Evolutionary conservation across 2,797 vertebrate species (phyloP), one percentile per base, ranked within the genome.

Genomic region (Acrossocheilus wenchowensis): DNA sequence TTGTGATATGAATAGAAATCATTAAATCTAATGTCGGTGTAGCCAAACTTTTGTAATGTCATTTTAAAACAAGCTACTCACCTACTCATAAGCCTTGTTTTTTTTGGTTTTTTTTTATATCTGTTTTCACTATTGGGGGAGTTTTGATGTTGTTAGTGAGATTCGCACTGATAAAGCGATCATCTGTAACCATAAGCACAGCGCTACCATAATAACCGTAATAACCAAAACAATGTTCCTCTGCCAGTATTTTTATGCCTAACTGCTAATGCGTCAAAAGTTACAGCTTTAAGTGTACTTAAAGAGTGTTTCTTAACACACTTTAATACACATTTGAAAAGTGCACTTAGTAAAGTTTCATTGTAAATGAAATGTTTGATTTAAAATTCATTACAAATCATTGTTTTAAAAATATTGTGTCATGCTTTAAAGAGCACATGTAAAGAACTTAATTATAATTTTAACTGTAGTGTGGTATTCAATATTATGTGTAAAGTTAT

Each of bases 311-410:
- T 69, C 34, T 69, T 21, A 19, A 21, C 8, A 39, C 66, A 9
- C 66, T 69, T 69, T 69, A 69, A 69, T 39, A 36, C 66, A 68
- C 26, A 36, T 68, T 36, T 68, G 30, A 36, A 68, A 68, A 68
- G 50, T 52, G 50, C 17, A 52, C 50, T 50, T 50, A 9, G 3
- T 68, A 64, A 64, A 30, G n/a, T 34, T n/a, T n/a, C n/a, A n/a
- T n/a, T n/a, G n/a, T 2, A 66, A 34, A 15, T 66, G 3, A 23
- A 60, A 60, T 60, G 6, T 66, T 66, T 66, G 7, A 34, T 66
- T 66, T 34, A 17, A 34, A 34, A 30, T 64, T 26, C 1, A 15
- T 45, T 72, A n/a, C n/a, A 72, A 72, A n/a, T 72, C 12, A 15
- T n/a, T 62, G 23, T 45, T 72, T 72, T 39, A 26, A 26, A 62